Evolutionary conservation across 2,797 vertebrate genomes (phyloP).

Genomic region (Sarcophilus harrisii): DNA sequence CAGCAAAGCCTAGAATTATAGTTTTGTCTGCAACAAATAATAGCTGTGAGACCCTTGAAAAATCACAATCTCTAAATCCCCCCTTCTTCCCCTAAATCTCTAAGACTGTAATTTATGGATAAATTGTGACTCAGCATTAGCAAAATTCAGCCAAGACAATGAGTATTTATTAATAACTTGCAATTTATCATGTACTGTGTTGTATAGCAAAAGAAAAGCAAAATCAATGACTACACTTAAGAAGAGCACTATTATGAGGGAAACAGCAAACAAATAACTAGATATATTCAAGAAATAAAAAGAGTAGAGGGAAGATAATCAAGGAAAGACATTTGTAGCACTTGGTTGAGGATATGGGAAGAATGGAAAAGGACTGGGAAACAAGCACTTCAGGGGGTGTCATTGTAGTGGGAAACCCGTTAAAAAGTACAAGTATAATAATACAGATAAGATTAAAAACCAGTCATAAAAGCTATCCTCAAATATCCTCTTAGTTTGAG

Average conservation of each 20-base stretch:
- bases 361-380: not conserved
- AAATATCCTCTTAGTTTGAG: not conserved
- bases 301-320: not conserved
- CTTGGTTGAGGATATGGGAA: not conserved
- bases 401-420: not conserved
- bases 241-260: not conserved
- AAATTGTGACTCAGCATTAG: not conserved
- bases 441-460: not conserved
- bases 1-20: not conserved
- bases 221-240: not conserved
- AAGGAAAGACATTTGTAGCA: not conserved
- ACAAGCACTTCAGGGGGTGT: not conserved
- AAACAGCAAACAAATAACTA: not conserved
- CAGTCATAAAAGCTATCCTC: constrained; percentile 38
- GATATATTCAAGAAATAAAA: not conserved
- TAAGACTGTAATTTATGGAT: not conserved
- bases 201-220: not conserved
- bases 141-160: not conserved
- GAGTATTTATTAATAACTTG: not conserved
- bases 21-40: not conserved
- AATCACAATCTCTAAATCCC: not conserved
- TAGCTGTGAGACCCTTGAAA: not conserved
- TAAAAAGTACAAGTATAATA: not conserved
- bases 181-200: not conserved
- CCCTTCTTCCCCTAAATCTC: not conserved